Evolutionary conservation across 1,140 invertebrate species (phyloP).

Genomic region (Eupristina koningsbergeri): DNA sequence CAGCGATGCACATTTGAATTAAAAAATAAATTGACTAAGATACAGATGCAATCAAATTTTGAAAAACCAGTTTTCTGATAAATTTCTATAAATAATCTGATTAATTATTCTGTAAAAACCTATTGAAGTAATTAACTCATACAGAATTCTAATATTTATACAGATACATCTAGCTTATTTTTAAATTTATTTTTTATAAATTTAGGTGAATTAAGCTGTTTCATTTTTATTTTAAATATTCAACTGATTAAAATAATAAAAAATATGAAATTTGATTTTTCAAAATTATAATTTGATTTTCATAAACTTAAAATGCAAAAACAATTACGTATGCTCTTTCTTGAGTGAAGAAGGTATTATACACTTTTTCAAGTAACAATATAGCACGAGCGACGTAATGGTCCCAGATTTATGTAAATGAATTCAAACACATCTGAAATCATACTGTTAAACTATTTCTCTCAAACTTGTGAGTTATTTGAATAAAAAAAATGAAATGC

Average conservation of each 20-base stretch:
- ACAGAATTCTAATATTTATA: conserved; percentile 2
- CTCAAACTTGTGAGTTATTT: conserved; percentile 6
- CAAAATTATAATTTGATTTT: conserved; percentile 49
- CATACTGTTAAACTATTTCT: conserved; percentile 12
- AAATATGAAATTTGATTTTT: conserved; percentile 50
- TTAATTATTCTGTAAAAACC: conserved; percentile 29
- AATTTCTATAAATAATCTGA: conserved; percentile 10
- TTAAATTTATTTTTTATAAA: conserved; percentile 13
- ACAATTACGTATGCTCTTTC: conserved; percentile 51
- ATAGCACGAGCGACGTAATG: conserved; percentile 45
- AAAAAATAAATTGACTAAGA: conserved; percentile 51
- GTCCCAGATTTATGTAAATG: conserved; percentile 36
- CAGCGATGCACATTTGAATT: conserved; percentile 52
- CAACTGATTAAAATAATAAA: not conserved
- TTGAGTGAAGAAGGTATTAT: conserved; percentile 52
- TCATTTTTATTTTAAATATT: conserved; percentile 1
- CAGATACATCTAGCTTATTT: conserved; percentile 17
- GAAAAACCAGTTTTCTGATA: conserved; percentile 48
- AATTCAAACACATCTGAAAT: conserved; percentile 37
- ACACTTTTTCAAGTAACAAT: conserved; percentile 40
- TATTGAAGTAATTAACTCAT: conserved; percentile 20
- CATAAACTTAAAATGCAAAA: conserved; percentile 49
- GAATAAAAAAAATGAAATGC: conserved; percentile 46
- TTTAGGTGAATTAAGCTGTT: not conserved
- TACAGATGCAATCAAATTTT: conserved; percentile 47